Base-by-base conservation (phyloP, 2,888 invertebrate species). In the Noctua janthina region DNA sequence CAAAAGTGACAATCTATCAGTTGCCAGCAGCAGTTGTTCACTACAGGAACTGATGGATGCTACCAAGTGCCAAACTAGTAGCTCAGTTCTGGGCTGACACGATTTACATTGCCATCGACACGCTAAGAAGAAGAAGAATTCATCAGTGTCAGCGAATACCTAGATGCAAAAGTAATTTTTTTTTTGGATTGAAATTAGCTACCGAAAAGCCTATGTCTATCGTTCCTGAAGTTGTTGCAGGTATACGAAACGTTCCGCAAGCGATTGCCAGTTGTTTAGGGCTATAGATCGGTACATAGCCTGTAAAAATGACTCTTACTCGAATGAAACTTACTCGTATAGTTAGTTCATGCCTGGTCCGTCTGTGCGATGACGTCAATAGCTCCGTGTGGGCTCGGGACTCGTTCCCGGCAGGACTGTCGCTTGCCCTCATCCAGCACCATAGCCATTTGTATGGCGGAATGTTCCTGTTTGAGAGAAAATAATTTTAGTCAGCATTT, bases 401-500 rank as follows among this genome's bases (percentile, higher is more conserved):
- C 89, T 97, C 97, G 86, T 95, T 95, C 17, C 94, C 94, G 0
- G 90, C 91, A 0, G 95, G 95, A 80, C 95, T 95, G 84, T 95
- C 95, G 4, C 93, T 92, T 0, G 94, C 90, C 72, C 93, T 93
- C 91, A 95, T 92, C 94, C 95, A 95, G 87, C 98, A 98, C 95
- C 98, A 97, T 87, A 98, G 94, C 98, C 98, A 98, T 87, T 98
- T 98, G 93, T 98, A 98, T 15, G 98, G 98, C 0, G 98, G 98
- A 86, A 98, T 97, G 91, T 97, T 97, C 94, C 97, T 97, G 92
- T 78, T 74, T 64, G 6, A 66, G 39, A 62, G 13, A 62, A 77
- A 1, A 29, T 20, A 51, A 29, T 29, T 4, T 54, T 70, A n/a
- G 29, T 68, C 11, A 20, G 64, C 29, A 64, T 15, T 64, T 29